Percentiles rank a stretch among this genome's conserved stretches.
Evolutionary conservation across 2,113 vertebrate genomes (phyloP).

Genomic region (Cryptoleucopteryx plumbea): DNA sequence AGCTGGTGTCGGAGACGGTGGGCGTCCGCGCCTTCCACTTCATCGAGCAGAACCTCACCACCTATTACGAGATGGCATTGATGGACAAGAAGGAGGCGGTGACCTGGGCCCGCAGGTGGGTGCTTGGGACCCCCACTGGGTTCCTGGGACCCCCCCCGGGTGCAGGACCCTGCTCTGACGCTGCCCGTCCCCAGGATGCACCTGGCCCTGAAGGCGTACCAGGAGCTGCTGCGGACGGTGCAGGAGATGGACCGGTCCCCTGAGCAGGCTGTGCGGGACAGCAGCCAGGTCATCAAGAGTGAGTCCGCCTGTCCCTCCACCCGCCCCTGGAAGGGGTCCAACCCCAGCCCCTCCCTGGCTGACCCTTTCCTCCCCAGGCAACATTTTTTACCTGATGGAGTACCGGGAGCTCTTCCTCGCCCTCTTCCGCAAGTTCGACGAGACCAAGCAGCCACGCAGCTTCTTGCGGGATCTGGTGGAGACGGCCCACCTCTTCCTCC

Average conservation of each 20-base stretch:
- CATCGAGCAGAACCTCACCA: constrained; percentile 92
- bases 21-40: constrained; percentile 89
- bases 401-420: constrained; percentile 93
- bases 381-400: constrained; percentile 98
- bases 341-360: accelerated
- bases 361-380: constrained; percentile 71
- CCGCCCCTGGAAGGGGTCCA: accelerated
- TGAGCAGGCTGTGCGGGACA: constrained; percentile 83
- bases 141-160: too few relatives aligned
- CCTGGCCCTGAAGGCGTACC: constrained; percentile 92
- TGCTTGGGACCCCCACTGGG: accelerated
- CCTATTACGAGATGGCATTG: constrained; percentile 96
- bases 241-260: constrained; percentile 90
- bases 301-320: neutral
- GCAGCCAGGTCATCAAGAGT: constrained; percentile 92
- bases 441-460: constrained; percentile 84
- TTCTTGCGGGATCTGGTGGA: constrained; percentile 92
- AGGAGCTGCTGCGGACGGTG: constrained; percentile 89
- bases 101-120: constrained; percentile 90
- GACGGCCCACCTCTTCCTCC: constrained; percentile 91
- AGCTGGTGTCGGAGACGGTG: constrained; percentile 93
- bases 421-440: constrained; percentile 90
- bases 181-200: constrained; percentile 81
- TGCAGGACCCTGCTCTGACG: accelerated
- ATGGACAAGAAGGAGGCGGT: constrained; percentile 87